Evolutionary conservation across 2,113 vertebrate species (phyloP).

Genomic region (Amblyornis subalaris): DNA sequence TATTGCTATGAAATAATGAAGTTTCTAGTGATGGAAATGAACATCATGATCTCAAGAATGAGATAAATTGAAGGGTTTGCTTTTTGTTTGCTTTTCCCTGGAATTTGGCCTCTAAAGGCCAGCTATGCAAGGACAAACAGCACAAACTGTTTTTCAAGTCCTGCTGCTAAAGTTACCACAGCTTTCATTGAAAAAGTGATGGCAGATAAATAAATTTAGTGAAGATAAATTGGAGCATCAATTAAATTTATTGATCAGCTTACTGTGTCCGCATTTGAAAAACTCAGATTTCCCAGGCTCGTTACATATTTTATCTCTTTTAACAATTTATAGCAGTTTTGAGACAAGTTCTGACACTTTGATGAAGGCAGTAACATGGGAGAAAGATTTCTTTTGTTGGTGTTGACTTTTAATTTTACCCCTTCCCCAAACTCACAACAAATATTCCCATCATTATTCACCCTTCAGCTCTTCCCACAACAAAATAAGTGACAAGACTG

Average conservation of each 20-base stretch:
- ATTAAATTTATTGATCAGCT: not conserved
- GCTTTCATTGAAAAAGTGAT: not conserved
- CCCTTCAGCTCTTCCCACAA: not conserved
- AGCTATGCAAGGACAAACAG: not conserved
- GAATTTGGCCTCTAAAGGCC: not conserved
- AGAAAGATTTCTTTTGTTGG: not conserved
- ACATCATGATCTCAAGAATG: not conserved
- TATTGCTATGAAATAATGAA: not conserved
- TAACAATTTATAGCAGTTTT: not conserved
- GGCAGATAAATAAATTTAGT: not conserved
- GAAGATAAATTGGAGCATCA: not conserved
- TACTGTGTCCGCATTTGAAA: not conserved
- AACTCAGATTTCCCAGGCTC: not conserved
- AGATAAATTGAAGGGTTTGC: not conserved
- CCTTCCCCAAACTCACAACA: not conserved
- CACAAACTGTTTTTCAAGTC: not conserved
- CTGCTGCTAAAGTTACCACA: not conserved
- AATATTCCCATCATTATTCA: not conserved
- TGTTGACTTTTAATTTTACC: not conserved
- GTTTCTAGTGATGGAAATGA: not conserved
- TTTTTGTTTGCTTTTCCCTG: not conserved
- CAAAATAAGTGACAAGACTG: not conserved
- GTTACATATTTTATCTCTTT: not conserved
- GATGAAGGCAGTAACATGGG: not conserved
- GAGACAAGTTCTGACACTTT: not conserved